Evolutionary conservation across 2,888 invertebrate species (phyloP), one percentile per base, ranked within the genome.

Genomic region (Thymelicus lineola): DNA sequence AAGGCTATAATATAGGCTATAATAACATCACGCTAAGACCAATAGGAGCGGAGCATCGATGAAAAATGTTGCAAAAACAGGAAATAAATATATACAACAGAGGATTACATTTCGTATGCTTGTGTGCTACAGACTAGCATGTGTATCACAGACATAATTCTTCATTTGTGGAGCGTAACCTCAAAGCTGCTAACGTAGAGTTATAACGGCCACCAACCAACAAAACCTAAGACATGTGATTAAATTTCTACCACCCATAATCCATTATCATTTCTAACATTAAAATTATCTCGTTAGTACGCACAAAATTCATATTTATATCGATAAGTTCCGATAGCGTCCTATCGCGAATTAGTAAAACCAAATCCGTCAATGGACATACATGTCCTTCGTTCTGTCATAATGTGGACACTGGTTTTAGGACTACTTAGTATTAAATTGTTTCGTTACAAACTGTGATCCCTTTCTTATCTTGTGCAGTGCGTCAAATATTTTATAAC

Each of bases 331-430:
- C 6, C 10, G 63, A 64, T 64, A 64, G 36, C 6, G 15, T 1
- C 6, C 7, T 64, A 64, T 64, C 36, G 38, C 15, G 12, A 53
- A 62, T 53, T 64, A 64, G 63, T 64, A 7, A 14, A 12, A 7
- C 53, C 35, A 17, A 17, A 7, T 42, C 38, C 12, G 35, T 42
- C 50, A 53, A 14, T 14, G n/a, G 17, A 38, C 17, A 53, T 17
- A 17, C 42, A 17, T 38, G 53, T 42, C 38, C 7, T 35, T 59
- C 6, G 28, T 35, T 14, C 5, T 17, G 7, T 6, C 53, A 53
- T 46, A 53, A 53, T 53, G 53, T 53, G 17, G 53, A 53, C 20
- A n/a, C 7, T 46, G 7, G n/a, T n/a, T 46, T 46, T 12, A 42
- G 42, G 7, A 42, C 46, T 46, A n/a, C 6, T 46, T n/a, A n/a